phyloP scores from a whole-genome alignment of 1,140 invertebrate genomes.

The Colletes gigas region DNA sequence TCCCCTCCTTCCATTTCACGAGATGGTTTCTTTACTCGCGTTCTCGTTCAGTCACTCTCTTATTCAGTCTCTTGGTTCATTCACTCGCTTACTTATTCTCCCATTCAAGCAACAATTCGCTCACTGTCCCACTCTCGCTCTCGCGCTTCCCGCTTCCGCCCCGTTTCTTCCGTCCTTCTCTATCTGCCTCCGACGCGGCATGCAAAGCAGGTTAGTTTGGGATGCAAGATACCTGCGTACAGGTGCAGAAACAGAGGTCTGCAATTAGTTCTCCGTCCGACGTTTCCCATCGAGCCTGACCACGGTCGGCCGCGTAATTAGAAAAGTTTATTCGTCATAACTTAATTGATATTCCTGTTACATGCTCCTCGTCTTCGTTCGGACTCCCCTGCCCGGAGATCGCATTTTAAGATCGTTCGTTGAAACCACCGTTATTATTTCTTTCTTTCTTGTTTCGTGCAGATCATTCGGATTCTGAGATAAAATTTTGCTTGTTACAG shows the following conservation, averaged over 20 bases:
- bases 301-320: slow-evolving; percentile 27
- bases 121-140: no score
- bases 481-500: no score
- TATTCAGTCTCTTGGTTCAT: slow-evolving; percentile 12
- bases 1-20: neutral
- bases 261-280: slow-evolving; percentile 26
- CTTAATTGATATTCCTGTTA: slow-evolving; percentile 38
- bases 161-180: neutral
- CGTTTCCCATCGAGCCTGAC: neutral
- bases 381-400: neutral
- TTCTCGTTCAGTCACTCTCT: slow-evolving; percentile 8
- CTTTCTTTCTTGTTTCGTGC: neutral
- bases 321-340: slow-evolving; percentile 46
- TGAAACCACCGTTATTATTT: neutral
- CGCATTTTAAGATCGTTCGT: neutral
- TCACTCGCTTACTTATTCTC: slow-evolving; percentile 19
- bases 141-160: neutral
- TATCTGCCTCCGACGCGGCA: neutral
- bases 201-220: slow-evolving; percentile 32
- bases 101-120: slow-evolving; percentile 19
- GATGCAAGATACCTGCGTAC: slow-evolving; percentile 27
- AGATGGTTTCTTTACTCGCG: neutral
- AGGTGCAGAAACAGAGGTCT: slow-evolving; percentile 38
- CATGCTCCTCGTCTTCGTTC: neutral
- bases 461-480: no score